Evolutionary conservation across 2,888 invertebrate genomes (phyloP).

Genomic region (Drosophila kuntzei): DNA sequence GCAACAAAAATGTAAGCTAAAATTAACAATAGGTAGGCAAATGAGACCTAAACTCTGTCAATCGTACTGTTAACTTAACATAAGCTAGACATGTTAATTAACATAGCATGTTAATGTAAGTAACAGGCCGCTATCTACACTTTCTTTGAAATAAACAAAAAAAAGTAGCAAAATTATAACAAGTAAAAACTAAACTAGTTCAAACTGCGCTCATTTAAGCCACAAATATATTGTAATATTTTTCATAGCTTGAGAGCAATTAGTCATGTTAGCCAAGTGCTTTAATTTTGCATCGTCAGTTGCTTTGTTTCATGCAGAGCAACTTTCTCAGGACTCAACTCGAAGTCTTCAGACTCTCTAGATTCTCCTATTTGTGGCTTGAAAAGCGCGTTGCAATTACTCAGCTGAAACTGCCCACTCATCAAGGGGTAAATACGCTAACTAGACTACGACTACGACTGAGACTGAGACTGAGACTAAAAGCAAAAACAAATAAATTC

Average conservation of each 20-base stretch:
- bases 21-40: too few relatives aligned
- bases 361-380: background rate
- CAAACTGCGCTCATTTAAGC: constrained; percentile 1
- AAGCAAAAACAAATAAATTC: constrained; percentile 60
- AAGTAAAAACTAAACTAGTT: background rate
- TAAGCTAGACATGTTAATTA: background rate
- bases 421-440: constrained; percentile 18
- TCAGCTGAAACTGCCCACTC: constrained; percentile 43
- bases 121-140: background rate
- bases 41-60: too few relatives aligned
- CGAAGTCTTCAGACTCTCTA: background rate
- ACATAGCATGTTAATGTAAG: background rate
- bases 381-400: constrained; percentile 30
- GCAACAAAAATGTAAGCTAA: background rate
- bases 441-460: constrained; percentile 37
- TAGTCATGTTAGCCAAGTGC: constrained; percentile 21
- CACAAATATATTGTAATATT: constrained; percentile 2
- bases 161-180: background rate
- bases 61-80: background rate
- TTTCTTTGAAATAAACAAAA: background rate
- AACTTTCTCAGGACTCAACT: constrained; percentile 1
- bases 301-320: constrained; percentile 14
- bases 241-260: constrained; percentile 26
- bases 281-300: constrained; percentile 16
- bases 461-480: constrained; percentile 15